Conservation (phyloP, 2,113 vertebrate species). For the Cyprinus carpio region DNA sequence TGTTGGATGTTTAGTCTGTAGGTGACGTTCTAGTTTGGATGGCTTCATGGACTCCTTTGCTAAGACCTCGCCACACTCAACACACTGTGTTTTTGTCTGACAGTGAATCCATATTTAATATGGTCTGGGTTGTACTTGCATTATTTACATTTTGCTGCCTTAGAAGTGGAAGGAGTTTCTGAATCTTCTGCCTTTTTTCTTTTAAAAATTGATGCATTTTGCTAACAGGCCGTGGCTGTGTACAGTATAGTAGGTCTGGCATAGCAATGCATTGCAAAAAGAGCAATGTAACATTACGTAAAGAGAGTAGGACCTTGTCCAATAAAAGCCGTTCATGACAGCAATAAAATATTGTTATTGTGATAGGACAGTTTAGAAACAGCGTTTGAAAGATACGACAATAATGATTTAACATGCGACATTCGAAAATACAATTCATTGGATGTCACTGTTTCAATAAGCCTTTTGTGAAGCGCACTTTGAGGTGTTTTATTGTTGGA, state of each 20-base stretch:
- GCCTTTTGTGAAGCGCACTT: not conserved
- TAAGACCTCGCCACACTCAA: too few relatives aligned
- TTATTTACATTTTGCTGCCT: constrained; percentile 12
- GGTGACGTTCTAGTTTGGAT: constrained; percentile 17
- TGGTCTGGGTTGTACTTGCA: not conserved
- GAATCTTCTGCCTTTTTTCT: too few relatives aligned
- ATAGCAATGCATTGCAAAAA: not conserved
- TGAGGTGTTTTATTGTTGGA: too few relatives aligned
- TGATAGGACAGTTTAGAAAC: not conserved
- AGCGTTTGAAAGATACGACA: not conserved
- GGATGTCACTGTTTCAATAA: not conserved
- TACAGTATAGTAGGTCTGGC: too few relatives aligned
- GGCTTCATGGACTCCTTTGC: not conserved
- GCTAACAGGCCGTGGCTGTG: too few relatives aligned
- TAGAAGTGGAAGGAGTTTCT: constrained; percentile 9
- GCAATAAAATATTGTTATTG: not conserved
- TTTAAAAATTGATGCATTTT: too few relatives aligned
- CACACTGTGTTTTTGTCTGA: too few relatives aligned
- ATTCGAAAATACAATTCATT: not conserved
- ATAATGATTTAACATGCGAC: not conserved
- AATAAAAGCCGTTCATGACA: not conserved
- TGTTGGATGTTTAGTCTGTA: constrained; percentile 19
- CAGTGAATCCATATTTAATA: too few relatives aligned
- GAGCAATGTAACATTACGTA: not conserved
- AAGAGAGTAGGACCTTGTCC: not conserved